Conservation (phyloP, 2,113 vertebrate species). For the Neodontobutis hainanensis region DNA sequence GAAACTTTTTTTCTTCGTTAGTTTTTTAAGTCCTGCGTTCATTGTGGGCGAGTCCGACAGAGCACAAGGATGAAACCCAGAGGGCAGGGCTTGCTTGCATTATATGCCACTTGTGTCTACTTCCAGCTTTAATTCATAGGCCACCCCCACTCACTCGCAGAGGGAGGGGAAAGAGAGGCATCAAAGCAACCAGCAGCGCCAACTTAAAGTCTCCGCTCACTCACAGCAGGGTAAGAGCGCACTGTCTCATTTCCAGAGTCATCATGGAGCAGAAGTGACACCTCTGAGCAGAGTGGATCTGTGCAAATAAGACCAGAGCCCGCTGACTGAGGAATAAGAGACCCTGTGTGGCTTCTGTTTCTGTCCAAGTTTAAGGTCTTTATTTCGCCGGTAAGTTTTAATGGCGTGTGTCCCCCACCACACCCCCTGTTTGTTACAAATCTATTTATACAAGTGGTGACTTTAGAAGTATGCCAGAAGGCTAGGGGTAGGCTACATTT, state of each 20-base stretch:
- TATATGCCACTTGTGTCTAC: background rate
- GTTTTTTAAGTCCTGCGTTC: background rate
- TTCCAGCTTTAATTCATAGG: background rate
- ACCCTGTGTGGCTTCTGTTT: background rate
- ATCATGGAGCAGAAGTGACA: background rate
- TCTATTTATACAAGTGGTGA: constrained; percentile 52
- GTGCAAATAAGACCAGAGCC: background rate
- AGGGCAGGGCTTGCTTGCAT: constrained; percentile 8
- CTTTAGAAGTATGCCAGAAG: constrained; percentile 37
- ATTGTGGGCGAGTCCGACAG: background rate
- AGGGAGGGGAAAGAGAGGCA: background rate
- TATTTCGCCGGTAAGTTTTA: constrained; percentile 43
- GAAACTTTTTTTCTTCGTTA: background rate
- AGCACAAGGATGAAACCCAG: background rate
- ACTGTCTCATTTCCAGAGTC: background rate
- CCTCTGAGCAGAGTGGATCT: background rate
- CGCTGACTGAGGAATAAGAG: background rate
- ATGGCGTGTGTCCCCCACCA: background rate
- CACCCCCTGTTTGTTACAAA: constrained; percentile 3
- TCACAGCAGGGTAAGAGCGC: background rate
- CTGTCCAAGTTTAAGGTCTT: background rate
- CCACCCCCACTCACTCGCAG: constrained; percentile 2
- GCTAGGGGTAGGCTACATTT: constrained; percentile 11
- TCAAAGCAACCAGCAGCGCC: constrained; percentile 9
- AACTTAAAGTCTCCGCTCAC: constrained; percentile 4